phyloP scores from a whole-genome alignment of 2,888 invertebrate species.

The Drosophila subquinaria region DNA sequence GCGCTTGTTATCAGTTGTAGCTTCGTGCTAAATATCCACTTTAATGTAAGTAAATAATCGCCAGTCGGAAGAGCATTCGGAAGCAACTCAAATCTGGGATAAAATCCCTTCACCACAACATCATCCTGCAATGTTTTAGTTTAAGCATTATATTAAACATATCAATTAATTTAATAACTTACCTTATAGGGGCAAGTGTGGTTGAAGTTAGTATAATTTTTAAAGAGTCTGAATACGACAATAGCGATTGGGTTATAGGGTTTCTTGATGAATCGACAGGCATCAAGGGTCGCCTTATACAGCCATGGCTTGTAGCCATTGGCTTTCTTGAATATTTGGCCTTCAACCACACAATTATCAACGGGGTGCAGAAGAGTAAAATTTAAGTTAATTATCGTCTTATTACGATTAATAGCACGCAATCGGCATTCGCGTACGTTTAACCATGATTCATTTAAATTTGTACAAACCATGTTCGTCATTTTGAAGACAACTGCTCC shows the following conservation, averaged over 20 bases:
- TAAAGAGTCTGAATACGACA: background rate
- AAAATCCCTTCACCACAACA: background rate
- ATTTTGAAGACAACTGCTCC: slow-evolving; percentile 21
- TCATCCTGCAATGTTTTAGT: background rate
- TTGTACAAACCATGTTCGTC: slow-evolving; percentile 22
- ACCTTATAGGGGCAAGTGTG: slow-evolving; percentile 40
- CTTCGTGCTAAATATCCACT: slow-evolving; percentile 1
- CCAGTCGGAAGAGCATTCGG: slow-evolving; percentile 32
- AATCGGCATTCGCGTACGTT: slow-evolving; percentile 26
- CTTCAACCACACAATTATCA: accelerated
- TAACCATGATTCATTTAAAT: slow-evolving; percentile 11
- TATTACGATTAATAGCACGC: slow-evolving; percentile 29
- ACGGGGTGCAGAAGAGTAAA: background rate
- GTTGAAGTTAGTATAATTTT: slow-evolving; percentile 19
- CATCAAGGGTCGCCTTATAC: slow-evolving; percentile 7
- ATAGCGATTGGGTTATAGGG: slow-evolving; percentile 18
- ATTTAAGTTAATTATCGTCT: slow-evolving; percentile 20
- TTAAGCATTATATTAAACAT: background rate
- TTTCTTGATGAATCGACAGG: slow-evolving; percentile 9
- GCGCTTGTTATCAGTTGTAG: background rate
- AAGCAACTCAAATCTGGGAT: background rate
- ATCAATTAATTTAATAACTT: background rate
- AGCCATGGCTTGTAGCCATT: slow-evolving; percentile 48
- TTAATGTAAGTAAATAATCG: slow-evolving; percentile 30
- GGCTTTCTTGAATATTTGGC: slow-evolving; percentile 9